Conservation (phyloP, 2,888 invertebrate species). For the Phytoseiulus persimilis region DNA sequence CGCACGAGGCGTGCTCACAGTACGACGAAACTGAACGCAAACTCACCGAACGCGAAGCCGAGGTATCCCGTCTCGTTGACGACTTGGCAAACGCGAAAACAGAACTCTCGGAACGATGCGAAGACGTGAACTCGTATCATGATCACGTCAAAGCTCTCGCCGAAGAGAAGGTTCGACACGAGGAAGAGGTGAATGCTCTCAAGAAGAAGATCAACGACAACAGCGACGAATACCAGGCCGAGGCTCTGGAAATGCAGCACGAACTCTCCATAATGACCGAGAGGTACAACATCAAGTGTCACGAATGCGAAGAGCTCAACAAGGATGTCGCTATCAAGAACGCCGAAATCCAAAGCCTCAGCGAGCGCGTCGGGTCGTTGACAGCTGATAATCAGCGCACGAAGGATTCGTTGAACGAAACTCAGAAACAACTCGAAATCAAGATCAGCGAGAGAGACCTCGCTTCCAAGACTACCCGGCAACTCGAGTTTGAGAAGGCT, state of each 20-base stretch:
- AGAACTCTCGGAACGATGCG: conserved; percentile 22
- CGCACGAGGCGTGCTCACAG: conserved; percentile 32
- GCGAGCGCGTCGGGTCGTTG: not conserved
- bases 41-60: conserved; percentile 32
- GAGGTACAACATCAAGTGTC: conserved; percentile 21
- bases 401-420: not conserved
- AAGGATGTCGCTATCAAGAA: conserved; percentile 13
- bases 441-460: not conserved
- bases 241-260: conserved; percentile 34
- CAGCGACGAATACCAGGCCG: conserved; percentile 30
- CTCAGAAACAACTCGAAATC: not conserved
- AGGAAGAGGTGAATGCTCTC: not conserved
- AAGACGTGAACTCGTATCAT: conserved; percentile 36
- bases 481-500: conserved; percentile 7
- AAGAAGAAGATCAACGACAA: not conserved
- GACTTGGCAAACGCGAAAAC: conserved; percentile 28
- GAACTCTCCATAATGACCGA: conserved; percentile 37
- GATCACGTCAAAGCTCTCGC: conserved; percentile 33
- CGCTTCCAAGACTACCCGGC: conserved; percentile 17
- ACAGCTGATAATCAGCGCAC: not conserved
- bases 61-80: conserved; percentile 9
- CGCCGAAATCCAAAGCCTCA: not conserved
- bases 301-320: conserved; percentile 17
- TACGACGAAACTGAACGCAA: conserved; percentile 26
- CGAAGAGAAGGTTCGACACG: conserved; percentile 33